Base-by-base conservation (phyloP, 2,888 invertebrate species). In the Meliscaeva auricollis region DNA sequence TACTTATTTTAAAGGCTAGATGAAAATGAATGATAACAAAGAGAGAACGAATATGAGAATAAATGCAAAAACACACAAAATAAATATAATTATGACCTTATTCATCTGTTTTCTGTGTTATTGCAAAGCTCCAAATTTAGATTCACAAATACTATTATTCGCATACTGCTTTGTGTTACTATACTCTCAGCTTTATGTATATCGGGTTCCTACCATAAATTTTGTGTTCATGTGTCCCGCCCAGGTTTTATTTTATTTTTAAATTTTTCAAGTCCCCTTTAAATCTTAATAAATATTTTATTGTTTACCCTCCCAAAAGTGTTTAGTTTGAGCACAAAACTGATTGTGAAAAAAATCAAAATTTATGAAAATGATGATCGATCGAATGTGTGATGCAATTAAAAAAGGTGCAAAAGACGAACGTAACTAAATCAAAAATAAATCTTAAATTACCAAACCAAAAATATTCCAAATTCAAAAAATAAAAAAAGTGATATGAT, bases 191-290 rank as follows among this genome's bases (percentile, higher is more conserved):
- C 80, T 80, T 66, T 80, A 52, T 68, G 41, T 77, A 66, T 74
- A 70, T 72, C 66, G 46, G 72, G 70, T 54, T 78, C 52, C 66
- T 78, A 80, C 81, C 41, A 38, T 54, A 54, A 60, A 74, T 60
- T 66, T 69, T 64, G 22, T 83, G 87, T 87, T 88, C 87, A 87
- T 88, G 88, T 88, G 89, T 89, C 89, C 89, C 89, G 89, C 89
- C 89, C 89, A 89, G 88, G 87, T 88, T 89, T 88, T 17, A 72
- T 68, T 70, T 64, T 22, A 62, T 54, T n/a, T 52, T 69, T n/a
- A n/a, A n/a, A n/a, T n/a, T n/a, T n/a, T n/a, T n/a, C n/a, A n/a
- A n/a, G n/a, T n/a, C n/a, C n/a, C 46, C 32, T 38, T 11, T 41
- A 5, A 3, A 68, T 6, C 9, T n/a, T 52, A 41, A 50, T 17